Evolutionary conservation across 2,113 vertebrate species (phyloP), one percentile per base, ranked within the genome.

Genomic region (Ceyx melanurus): DNA sequence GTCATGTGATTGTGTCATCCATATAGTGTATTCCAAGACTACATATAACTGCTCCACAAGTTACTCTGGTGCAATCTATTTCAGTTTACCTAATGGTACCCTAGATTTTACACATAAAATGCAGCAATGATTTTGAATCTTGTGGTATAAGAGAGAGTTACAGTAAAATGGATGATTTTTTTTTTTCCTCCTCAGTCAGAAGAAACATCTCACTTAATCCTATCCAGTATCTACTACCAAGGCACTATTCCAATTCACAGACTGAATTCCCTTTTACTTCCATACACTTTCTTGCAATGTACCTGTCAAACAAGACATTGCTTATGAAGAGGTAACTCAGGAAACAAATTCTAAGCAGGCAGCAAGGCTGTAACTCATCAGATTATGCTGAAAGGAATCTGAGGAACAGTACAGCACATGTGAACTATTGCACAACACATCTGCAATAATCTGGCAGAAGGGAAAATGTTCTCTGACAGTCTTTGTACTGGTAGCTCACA

Each of bases 401-500:
- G 31, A 46, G 26, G 23, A 79, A 42, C 21, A 64, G 13, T 6
- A 37, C 2, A 51, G 56, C 28, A n/a, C 20, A 19, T 0, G 0
- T 14, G 20, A 40, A 31, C 10, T 54, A 7, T 2, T 4, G 25
- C 13, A 43, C 15, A 26, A 26, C 1, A 4, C 20, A 46, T 26
- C 58, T 82, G 25, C 53, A 43, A 22, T 6, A 33, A 35, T 6
- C 67, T 37, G 26, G 58, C 58, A 86, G 40, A 61, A 82, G 29
- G n/a, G 31, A 67, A 35, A 12, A 40, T 48, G 7, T 31, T 65
- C 37, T 54, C 46, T 33, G 56, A 40, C n/a, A 66, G 51, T 10
- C 17, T 71, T 50, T 17, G 9, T 5, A 29, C 0, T n/a, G 43
- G 21, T 56, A 89, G 26, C 61, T 85, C 53, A 57, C 14, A 42